A percentile compares a stretch with the other conserved stretches of the same genome.
These are phyloP conservation scores for Mystacides longicornis DNA, from an alignment of 2,888 invertebrate species.

Conservation along the genomic window DNA sequence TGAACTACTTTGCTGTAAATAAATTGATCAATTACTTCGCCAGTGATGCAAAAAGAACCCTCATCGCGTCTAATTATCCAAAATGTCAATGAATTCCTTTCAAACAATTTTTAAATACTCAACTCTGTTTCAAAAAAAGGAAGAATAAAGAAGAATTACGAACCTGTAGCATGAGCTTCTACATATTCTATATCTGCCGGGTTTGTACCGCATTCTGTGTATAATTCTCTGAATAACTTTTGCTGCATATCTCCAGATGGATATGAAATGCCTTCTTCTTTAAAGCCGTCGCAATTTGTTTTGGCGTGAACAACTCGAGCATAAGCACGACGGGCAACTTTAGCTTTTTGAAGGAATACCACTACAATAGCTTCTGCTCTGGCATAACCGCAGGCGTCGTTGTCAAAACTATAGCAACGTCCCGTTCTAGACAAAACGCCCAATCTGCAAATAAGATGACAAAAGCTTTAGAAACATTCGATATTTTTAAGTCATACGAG, in stretches of 20 bases:
- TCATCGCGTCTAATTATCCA: too few species aligned
- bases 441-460: too few species aligned
- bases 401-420: constrained; percentile 85
- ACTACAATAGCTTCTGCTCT: constrained; percentile 73
- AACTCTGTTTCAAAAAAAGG: too few species aligned
- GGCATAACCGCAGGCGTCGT: constrained; percentile 71
- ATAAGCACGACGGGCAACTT: constrained; percentile 59
- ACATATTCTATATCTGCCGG: constrained; percentile 67
- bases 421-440: constrained; percentile 80
- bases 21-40: too few species aligned
- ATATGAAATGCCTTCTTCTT: constrained; percentile 61
- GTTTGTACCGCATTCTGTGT: constrained; percentile 61
- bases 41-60: too few species aligned
- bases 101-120: too few species aligned
- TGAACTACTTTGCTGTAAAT: too few species aligned
- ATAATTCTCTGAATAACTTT: constrained; percentile 54
- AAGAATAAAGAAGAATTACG: too few species aligned
- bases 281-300: constrained; percentile 74
- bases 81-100: too few species aligned
- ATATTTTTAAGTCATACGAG: too few species aligned
- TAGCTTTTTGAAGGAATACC: constrained; percentile 66
- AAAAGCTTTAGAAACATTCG: too few species aligned
- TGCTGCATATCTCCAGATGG: constrained; percentile 59
- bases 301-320: constrained; percentile 68
- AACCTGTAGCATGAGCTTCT: constrained; percentile 82